Evolutionary conservation across 2,888 invertebrate species (phyloP).

Genomic region (Ischnus inquisitorius): DNA sequence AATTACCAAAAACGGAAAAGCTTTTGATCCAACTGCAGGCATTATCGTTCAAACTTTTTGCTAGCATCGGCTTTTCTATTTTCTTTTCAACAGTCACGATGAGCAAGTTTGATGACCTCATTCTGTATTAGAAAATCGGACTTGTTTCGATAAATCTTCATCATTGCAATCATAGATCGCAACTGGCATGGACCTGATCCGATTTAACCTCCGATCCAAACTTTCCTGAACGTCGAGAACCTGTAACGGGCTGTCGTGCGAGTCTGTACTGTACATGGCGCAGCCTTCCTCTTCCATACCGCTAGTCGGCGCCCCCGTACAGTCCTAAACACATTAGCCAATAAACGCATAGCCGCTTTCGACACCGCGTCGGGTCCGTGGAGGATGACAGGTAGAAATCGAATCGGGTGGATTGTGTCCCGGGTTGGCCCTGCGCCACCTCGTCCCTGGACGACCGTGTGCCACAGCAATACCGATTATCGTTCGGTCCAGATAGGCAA

Average conservation of each 20-base stretch:
- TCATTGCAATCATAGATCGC: background rate
- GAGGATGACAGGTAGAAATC: constrained; percentile 66
- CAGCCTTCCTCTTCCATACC: constrained; percentile 53
- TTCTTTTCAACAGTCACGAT: no score
- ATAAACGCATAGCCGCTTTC: constrained; percentile 53
- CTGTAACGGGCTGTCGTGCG: background rate
- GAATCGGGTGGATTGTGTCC: constrained; percentile 53
- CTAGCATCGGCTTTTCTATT: no score
- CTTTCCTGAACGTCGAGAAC: background rate
- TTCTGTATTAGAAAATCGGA: background rate
- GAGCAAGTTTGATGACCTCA: no score
- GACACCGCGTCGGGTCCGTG: constrained; percentile 32
- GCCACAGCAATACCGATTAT: constrained; percentile 45
- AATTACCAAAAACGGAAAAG: no score
- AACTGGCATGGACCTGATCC: background rate
- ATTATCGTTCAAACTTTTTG: no score
- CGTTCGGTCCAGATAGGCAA: constrained; percentile 9
- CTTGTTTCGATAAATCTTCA: no score
- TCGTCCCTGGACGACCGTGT: constrained; percentile 21
- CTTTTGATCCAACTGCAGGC: no score
- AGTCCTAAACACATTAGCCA: constrained; percentile 54
- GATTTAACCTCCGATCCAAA: background rate
- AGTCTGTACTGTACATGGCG: constrained; percentile 21
- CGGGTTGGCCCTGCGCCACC: constrained; percentile 31
- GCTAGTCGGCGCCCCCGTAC: background rate